Evolutionary conservation across 2,113 vertebrate species (phyloP), one percentile per base, ranked within the genome.

Genomic region (Neolamprologus variostigma): DNA sequence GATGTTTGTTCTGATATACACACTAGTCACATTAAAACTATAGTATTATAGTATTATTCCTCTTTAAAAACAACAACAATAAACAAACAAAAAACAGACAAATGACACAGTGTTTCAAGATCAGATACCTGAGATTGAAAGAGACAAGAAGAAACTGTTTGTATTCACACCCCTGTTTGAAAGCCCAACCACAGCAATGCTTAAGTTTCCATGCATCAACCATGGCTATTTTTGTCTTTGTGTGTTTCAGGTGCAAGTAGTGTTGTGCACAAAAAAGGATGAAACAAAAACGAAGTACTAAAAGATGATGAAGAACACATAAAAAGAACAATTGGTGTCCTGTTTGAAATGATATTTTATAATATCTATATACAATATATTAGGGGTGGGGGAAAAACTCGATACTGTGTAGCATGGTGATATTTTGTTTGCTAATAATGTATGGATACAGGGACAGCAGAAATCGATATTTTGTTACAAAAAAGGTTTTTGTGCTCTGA

Each of bases 221-320:
- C 51, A 14, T 83, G 23, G 16, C 14, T 42, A 26, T 45, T 23
- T 42, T 71, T 71, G 63, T 55, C 19, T 68, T 14, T 40, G 63
- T 40, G 66, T 71, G n/a, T 71, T 71, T 61, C 0, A 0, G 9
- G 8, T 79, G 13, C 6, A 63, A 40, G 28, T 3, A 63, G 0
- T 19, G 14, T 63, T 26, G 10, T 53, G 37, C 8, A 61, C 9
- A 78, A 16, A 51, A 51, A 71, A 42, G 37, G n/a, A 23, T 23
- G 8, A 28, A 28, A 28, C 28, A 28, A 28, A 6, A 3, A 31
- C 1, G 5, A 1, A 23, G n/a, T 68, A 42, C 12, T 40, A 6
- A 71, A 71, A 23, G 66, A 0, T 0, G 12, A 42, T 14, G n/a
- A 14, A 9, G 17, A 11, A n/a, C 1, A 31, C 0, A 0, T 8